These are phyloP conservation scores for Thera britannica DNA, from an alignment of 2,888 invertebrate species.

Conservation along the genomic window DNA sequence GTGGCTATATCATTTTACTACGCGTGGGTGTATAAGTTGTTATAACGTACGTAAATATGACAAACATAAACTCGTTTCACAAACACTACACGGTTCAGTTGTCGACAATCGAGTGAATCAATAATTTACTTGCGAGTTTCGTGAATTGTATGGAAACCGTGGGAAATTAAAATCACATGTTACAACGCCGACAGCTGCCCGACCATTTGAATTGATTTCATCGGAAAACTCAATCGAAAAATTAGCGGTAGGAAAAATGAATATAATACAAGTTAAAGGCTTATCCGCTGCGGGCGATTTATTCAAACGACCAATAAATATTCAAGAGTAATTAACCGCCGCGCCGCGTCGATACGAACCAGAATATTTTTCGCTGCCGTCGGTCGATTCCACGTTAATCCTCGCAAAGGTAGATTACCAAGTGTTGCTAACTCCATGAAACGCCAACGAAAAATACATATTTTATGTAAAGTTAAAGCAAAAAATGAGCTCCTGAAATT, in stretches of 20 bases:
- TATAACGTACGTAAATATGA: conserved; percentile 5
- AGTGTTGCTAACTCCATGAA: conserved; percentile 68
- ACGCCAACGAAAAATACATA: conserved; percentile 58
- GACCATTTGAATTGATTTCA: conserved; percentile 35
- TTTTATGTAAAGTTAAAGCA: conserved; percentile 54
- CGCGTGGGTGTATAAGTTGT: conserved; percentile 6
- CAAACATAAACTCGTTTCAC: background rate
- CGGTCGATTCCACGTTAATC: conserved; percentile 75
- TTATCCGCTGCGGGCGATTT: conserved; percentile 76
- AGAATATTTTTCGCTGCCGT: conserved; percentile 74
- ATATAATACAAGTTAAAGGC: conserved; percentile 75
- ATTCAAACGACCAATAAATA: conserved; percentile 84
- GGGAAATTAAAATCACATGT: conserved; percentile 27
- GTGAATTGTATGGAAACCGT: background rate
- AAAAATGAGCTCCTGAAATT: conserved; percentile 49
- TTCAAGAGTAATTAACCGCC: conserved; percentile 81
- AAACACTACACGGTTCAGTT: conserved; percentile 2
- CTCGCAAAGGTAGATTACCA: conserved; percentile 74
- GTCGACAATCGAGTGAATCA: background rate
- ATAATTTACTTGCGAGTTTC: background rate
- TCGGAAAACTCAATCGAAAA: conserved; percentile 50
- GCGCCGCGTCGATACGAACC: conserved; percentile 62
- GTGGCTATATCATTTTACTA: conserved; percentile 7
- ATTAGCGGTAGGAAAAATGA: conserved; percentile 65
- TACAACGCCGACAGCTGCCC: conserved; percentile 4